Percentiles rank a stretch among this genome's conserved stretches.
Conservation (phyloP, 2,888 invertebrate species). For the Eilema griseolum region DNA sequence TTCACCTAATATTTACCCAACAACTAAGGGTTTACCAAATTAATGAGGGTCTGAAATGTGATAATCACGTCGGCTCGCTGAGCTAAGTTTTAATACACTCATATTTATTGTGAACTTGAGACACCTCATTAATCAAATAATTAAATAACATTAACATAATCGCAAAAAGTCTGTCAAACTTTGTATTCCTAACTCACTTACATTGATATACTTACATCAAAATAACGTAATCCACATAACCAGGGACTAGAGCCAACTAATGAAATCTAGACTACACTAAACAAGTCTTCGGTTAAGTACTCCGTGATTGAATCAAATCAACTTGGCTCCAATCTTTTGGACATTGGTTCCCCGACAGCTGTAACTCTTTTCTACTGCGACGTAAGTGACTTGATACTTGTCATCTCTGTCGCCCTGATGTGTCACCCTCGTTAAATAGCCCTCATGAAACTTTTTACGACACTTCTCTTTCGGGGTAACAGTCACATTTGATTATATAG, state of each 20-base stretch:
- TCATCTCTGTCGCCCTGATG: not conserved
- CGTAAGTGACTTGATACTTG: not conserved
- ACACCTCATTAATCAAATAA: not conserved
- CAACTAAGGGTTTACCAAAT: not conserved
- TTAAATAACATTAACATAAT: not conserved
- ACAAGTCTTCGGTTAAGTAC: not conserved
- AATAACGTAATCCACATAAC: no score
- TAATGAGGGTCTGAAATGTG: not conserved
- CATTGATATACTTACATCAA: no score
- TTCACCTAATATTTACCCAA: not conserved
- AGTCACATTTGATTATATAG: conserved; percentile 1
- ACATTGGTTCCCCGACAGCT: not conserved
- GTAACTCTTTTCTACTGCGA: not conserved
- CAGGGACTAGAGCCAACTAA: not conserved
- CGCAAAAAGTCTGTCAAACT: no score
- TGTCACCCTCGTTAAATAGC: not conserved
- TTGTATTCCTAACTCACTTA: no score
- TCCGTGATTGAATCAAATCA: not conserved
- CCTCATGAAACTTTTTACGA: conserved; percentile 1
- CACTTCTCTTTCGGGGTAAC: not conserved
- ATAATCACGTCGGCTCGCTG: not conserved
- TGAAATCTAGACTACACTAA: not conserved
- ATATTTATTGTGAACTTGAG: not conserved
- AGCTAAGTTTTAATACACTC: not conserved
- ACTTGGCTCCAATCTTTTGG: not conserved